phyloP scores from a whole-genome alignment of 23 tunicate genomes.

The Halocynthia aurantium region DNA sequence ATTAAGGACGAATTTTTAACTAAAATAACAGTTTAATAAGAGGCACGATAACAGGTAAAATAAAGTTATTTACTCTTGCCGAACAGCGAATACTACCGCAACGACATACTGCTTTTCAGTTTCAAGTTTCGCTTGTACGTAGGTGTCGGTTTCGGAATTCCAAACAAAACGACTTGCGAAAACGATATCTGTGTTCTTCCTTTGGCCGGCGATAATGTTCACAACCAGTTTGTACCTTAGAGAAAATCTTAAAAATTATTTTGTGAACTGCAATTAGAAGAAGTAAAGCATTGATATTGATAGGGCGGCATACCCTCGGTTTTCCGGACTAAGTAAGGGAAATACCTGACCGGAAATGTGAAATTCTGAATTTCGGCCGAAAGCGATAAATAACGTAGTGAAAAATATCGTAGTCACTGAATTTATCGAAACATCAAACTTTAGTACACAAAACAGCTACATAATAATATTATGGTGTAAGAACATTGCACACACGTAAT shows the following conservation, averaged over 20 bases:
- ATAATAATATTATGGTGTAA: too few species aligned
- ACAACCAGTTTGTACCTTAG: slow-evolving; percentile 15
- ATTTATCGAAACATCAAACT: too few species aligned
- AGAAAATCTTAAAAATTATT: neutral
- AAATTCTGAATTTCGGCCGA: neutral
- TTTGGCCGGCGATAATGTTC: slow-evolving; percentile 17
- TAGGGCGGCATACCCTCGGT: neutral
- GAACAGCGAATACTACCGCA: slow-evolving; percentile 20
- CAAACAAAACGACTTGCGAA: slow-evolving; percentile 22
- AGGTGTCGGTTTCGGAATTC: slow-evolving; percentile 26
- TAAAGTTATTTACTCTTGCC: slow-evolving; percentile 8
- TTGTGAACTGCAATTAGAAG: neutral
- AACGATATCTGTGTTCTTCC: slow-evolving; percentile 5
- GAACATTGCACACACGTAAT: too few species aligned
- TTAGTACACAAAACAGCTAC: too few species aligned
- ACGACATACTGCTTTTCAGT: neutral
- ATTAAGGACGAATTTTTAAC: too few species aligned
- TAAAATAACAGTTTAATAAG: too few species aligned
- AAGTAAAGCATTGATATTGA: neutral
- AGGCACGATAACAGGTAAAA: neutral
- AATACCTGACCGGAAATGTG: neutral
- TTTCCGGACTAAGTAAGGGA: neutral
- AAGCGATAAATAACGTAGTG: too few species aligned
- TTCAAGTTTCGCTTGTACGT: slow-evolving; percentile 14
- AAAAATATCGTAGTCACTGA: too few species aligned